phyloP scores from a whole-genome alignment of 2,797 vertebrate genomes.

The Poecile montanus region DNA sequence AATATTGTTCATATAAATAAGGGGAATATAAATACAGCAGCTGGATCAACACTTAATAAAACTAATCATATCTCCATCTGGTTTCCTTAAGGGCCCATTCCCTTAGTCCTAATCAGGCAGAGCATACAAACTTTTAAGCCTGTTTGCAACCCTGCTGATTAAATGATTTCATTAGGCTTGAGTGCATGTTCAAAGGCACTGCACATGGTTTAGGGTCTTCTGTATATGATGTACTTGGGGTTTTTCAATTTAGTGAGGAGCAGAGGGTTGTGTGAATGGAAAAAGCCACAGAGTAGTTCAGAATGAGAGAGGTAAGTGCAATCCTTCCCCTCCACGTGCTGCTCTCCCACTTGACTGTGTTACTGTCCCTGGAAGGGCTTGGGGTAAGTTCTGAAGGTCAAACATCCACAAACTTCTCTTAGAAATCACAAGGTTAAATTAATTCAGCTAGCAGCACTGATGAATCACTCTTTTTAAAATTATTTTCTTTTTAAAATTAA shows the following conservation, averaged over 20 bases:
- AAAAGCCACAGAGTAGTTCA: not conserved
- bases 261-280: not conserved
- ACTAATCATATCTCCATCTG: constrained; percentile 61
- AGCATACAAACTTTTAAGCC: constrained; percentile 53
- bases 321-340: not conserved
- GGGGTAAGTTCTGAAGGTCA: not conserved
- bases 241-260: not conserved
- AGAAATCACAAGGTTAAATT: constrained; percentile 17
- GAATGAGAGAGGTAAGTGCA: not conserved
- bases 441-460: not conserved
- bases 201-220: not conserved
- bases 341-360: not conserved
- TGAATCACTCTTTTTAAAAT: constrained; percentile 13
- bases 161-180: constrained; percentile 59
- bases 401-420: not conserved
- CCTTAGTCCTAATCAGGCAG: constrained; percentile 55
- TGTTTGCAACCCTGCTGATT: constrained; percentile 45
- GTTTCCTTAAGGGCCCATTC: constrained; percentile 52
- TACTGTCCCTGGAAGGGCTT: not conserved
- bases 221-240: not conserved
- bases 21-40: constrained; percentile 54
- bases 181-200: not conserved
- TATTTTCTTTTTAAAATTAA: constrained; percentile 11
- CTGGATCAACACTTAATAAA: constrained; percentile 67
- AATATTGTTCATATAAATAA: constrained; percentile 59